Evolutionary conservation across 2,797 vertebrate genomes (phyloP).

Genomic region (Darevskia mixta): DNA sequence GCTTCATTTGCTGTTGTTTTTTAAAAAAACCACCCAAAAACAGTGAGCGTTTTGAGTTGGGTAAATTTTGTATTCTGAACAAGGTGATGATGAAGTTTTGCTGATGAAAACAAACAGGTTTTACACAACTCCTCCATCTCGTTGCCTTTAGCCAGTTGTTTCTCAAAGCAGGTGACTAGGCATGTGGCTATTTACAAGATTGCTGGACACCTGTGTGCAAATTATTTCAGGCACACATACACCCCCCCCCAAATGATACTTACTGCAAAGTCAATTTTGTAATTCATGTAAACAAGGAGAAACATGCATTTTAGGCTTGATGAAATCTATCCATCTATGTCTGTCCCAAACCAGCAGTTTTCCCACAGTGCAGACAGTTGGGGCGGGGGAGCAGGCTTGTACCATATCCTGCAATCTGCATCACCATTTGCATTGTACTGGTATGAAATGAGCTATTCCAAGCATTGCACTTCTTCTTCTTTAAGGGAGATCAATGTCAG

Average conservation of each 20-base stretch:
- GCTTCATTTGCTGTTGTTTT: too few species aligned
- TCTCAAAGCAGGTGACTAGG: too few species aligned
- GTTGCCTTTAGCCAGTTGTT: too few species aligned
- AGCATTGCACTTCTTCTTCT: not conserved
- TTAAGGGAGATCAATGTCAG: conserved; percentile 88
- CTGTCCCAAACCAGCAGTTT: not conserved
- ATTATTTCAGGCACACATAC: not conserved
- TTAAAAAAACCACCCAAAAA: too few species aligned
- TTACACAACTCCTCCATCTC: too few species aligned
- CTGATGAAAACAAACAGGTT: too few species aligned
- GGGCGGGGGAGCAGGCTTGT: not conserved
- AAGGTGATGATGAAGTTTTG: too few species aligned
- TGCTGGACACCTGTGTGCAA: not conserved
- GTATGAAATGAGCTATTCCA: not conserved
- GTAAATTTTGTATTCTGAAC: too few species aligned
- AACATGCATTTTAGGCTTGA: not conserved
- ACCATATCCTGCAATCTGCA: not conserved
- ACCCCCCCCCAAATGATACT: not conserved
- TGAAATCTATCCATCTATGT: not conserved
- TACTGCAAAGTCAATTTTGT: too few species aligned
- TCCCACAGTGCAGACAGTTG: not conserved
- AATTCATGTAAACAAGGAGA: not conserved
- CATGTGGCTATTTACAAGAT: not conserved
- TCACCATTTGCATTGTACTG: too few species aligned
- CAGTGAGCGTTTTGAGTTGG: too few species aligned